Evolutionary conservation across 2,113 vertebrate genomes (phyloP).

Genomic region (Strigops habroptila): DNA sequence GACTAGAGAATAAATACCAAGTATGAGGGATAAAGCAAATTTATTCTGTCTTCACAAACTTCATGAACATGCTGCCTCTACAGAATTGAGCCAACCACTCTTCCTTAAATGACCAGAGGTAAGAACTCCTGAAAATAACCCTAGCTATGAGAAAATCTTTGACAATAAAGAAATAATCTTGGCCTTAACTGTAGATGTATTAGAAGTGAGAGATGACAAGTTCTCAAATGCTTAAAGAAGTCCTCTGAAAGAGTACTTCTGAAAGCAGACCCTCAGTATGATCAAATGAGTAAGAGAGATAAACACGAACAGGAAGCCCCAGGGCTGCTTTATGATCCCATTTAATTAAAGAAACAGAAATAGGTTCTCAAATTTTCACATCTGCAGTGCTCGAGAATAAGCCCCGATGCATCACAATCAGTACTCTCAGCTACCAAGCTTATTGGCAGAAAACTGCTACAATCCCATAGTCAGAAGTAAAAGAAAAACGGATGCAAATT

Average conservation of each 20-base stretch:
- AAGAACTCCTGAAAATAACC: not conserved
- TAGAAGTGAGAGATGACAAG: not conserved
- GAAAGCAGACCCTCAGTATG: not conserved
- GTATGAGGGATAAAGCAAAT: not conserved
- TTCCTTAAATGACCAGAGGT: not conserved
- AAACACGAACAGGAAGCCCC: not conserved
- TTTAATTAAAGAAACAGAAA: not conserved
- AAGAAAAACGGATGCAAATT: not conserved
- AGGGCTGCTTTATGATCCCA: not conserved
- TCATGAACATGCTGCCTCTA: not conserved
- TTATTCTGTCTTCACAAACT: not conserved
- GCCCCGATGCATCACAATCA: not conserved
- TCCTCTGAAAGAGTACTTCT: not conserved
- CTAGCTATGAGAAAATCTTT: not conserved
- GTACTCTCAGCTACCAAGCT: not conserved
- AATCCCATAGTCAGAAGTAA: not conserved
- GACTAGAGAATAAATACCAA: not conserved
- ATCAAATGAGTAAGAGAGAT: not conserved
- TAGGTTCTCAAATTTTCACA: not conserved
- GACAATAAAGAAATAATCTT: not conserved
- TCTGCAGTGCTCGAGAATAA: not conserved
- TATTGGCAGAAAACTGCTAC: not conserved
- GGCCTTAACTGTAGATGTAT: not conserved
- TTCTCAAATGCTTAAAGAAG: not conserved
- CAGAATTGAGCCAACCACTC: not conserved